phyloP scores from a whole-genome alignment of 1,140 invertebrate genomes.

The Formica selysi region DNA sequence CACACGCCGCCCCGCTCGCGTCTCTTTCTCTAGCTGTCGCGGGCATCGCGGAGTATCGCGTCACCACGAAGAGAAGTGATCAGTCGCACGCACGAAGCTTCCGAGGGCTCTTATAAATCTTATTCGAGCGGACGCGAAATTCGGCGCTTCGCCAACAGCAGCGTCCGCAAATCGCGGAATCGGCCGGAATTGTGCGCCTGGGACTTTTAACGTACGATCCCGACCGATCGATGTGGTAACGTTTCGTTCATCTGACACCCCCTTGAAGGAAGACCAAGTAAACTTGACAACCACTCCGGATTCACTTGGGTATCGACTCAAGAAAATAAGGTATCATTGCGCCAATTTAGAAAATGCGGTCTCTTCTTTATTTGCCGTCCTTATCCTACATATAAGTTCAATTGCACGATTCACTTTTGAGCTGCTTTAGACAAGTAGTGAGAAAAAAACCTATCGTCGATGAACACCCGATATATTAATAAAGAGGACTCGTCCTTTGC shows the following conservation, averaged over 20 bases:
- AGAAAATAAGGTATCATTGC: conserved; percentile 62
- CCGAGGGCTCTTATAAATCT: conserved; percentile 33
- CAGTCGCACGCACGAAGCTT: conserved; percentile 65
- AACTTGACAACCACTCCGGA: not conserved
- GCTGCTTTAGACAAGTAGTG: not conserved
- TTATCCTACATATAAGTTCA: not conserved
- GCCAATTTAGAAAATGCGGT: not conserved
- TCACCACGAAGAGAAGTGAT: conserved; percentile 55
- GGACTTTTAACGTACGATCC: conserved; percentile 42
- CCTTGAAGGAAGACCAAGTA: not conserved
- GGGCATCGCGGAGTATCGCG: conserved; percentile 67
- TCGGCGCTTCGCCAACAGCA: not conserved
- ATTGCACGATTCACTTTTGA: not conserved
- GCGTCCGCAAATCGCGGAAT: conserved; percentile 33
- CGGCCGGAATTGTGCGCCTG: conserved; percentile 45
- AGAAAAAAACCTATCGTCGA: not conserved
- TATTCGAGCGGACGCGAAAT: not conserved
- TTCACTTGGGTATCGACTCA: conserved; percentile 27
- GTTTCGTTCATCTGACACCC: conserved; percentile 16
- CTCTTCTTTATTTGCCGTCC: too few relatives aligned
- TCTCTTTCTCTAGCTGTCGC: conserved; percentile 76
- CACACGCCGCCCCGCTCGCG: conserved; percentile 61
- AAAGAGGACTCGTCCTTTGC: not conserved
- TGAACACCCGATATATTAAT: not conserved
- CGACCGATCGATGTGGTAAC: conserved; percentile 61